Conservation (phyloP, 2,113 vertebrate species). For the Nesoenas mayeri region DNA sequence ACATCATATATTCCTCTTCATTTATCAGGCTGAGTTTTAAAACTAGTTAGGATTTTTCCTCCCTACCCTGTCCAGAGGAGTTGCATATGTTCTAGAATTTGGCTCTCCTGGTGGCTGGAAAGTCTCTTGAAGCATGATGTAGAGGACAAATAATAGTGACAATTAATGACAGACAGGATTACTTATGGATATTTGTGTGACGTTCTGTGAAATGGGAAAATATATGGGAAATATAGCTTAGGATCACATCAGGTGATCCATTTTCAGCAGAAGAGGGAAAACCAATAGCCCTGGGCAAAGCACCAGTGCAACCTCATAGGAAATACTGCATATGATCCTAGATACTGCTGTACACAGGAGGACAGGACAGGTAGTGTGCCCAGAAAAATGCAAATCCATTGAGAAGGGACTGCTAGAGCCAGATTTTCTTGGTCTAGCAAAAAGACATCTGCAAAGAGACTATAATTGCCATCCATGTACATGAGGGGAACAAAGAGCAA, state of each 20-base stretch:
- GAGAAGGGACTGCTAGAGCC: neutral
- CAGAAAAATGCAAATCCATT: neutral
- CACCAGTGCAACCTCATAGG: neutral
- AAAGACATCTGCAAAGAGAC: neutral
- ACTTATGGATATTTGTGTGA: neutral
- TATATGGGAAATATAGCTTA: neutral
- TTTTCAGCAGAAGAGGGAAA: neutral
- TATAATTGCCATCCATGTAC: neutral
- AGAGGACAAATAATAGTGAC: neutral
- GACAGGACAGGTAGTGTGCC: neutral
- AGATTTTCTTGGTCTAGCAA: neutral
- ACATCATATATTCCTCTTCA: constrained; percentile 18
- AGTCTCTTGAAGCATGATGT: neutral
- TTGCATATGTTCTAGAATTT: neutral
- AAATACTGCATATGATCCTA: neutral
- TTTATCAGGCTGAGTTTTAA: constrained; percentile 39
- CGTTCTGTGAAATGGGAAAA: neutral
- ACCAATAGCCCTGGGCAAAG: neutral
- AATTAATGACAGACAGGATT: neutral
- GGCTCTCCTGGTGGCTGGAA: neutral
- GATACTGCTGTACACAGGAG: neutral
- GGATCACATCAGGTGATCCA: neutral
- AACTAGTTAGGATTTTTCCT: constrained; percentile 25
- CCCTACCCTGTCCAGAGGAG: neutral
- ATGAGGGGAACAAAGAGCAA: neutral